Conservation (phyloP, 2,113 vertebrate genomes). For the Istiophorus platypterus region DNA sequence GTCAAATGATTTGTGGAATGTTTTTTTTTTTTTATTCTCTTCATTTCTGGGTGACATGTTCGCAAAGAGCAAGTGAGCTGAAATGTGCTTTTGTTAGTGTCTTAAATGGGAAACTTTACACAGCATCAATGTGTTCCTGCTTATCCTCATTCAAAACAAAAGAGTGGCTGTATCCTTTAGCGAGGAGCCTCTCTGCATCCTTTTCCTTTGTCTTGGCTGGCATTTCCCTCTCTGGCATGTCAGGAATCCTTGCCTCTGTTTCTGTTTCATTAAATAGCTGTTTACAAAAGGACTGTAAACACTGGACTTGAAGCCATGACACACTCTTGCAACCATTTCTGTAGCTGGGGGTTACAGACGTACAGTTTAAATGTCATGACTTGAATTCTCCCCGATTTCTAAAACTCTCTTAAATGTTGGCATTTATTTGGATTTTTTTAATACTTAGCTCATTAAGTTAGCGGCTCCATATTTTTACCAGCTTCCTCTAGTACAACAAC, state of each 20-base stretch:
- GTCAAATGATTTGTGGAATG: background rate
- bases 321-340: background rate
- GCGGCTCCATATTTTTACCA: too few species aligned
- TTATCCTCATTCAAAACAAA: slow-evolving; percentile 1
- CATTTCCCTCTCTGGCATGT: slow-evolving; percentile 43
- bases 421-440: background rate
- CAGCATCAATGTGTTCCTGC: background rate
- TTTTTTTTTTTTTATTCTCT: background rate
- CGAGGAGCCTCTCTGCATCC: slow-evolving; percentile 19
- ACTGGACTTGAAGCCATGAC: background rate
- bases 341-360: background rate
- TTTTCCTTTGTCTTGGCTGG: slow-evolving; percentile 15
- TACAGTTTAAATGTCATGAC: background rate
- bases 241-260: slow-evolving; percentile 66
- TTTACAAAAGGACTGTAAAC: slow-evolving; percentile 48
- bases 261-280: slow-evolving; percentile 67
- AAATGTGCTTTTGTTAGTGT: background rate
- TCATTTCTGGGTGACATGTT: background rate
- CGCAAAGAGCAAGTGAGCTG: background rate
- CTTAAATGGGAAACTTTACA: background rate
- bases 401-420: background rate
- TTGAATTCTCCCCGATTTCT: background rate
- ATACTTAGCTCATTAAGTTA: too few species aligned
- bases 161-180: background rate
- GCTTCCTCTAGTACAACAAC: too few species aligned